A percentile compares a stretch with the other conserved stretches of the same genome.
Conservation (phyloP, 1,140 invertebrate species). For the Aethina tumida region DNA sequence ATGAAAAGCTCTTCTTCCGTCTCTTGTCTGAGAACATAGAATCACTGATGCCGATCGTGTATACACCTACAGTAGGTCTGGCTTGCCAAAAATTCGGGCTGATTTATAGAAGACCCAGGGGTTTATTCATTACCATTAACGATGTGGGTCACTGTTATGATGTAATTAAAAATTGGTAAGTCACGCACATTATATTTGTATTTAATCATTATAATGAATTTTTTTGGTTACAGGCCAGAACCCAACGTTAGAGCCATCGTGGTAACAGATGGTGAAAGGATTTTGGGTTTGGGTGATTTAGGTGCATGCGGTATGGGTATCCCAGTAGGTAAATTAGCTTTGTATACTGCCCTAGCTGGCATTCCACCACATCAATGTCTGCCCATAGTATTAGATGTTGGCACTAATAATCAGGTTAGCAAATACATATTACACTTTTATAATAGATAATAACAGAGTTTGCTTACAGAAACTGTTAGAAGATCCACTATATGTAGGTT, state of each 20-base stretch:
- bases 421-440: background rate
- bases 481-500: slow-evolving; percentile 92
- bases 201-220: too few species aligned
- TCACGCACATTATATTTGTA: slow-evolving; percentile 15
- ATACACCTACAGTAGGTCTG: slow-evolving; percentile 86
- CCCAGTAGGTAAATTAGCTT: slow-evolving; percentile 79
- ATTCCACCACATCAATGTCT: slow-evolving; percentile 84
- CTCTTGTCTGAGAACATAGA: slow-evolving; percentile 81
- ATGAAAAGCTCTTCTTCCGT: slow-evolving; percentile 89
- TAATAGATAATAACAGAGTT: slow-evolving; percentile 1
- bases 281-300: slow-evolving; percentile 87
- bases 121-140: slow-evolving; percentile 94
- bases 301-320: slow-evolving; percentile 93
- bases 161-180: slow-evolving; percentile 71
- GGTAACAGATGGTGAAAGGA: slow-evolving; percentile 90
- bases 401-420: slow-evolving; percentile 48
- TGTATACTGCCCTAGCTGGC: slow-evolving; percentile 87
- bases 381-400: slow-evolving; percentile 84
- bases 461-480: slow-evolving; percentile 61
- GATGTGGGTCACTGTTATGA: slow-evolving; percentile 88
- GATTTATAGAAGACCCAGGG: slow-evolving; percentile 81
- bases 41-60: slow-evolving; percentile 82
- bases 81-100: slow-evolving; percentile 96
- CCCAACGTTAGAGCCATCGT: slow-evolving; percentile 81
- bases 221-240: slow-evolving; percentile 60